Percentiles rank a stretch among this genome's conserved stretches.
Conservation (phyloP, 2,888 invertebrate genomes). For the Syrphus vitripennis region DNA sequence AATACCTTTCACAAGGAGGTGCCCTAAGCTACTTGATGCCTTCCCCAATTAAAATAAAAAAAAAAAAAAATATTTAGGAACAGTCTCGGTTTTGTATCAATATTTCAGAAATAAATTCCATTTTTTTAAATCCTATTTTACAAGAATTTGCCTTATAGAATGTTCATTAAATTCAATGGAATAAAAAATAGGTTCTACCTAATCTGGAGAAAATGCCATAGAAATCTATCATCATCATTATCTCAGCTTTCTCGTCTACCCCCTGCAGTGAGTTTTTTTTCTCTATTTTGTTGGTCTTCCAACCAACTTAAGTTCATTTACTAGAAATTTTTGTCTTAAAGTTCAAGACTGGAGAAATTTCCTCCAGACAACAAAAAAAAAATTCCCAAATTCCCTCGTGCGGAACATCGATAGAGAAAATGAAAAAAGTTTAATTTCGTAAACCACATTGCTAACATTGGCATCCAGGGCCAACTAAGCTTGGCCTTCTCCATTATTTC, state of each 20-base stretch:
- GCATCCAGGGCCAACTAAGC: slow-evolving; percentile 2
- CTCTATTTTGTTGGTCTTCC: not conserved
- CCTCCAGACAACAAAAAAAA: not conserved
- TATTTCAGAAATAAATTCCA: too few species aligned
- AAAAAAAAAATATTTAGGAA: too few species aligned
- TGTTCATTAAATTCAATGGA: not conserved
- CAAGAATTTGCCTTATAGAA: not conserved
- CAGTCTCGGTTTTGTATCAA: too few species aligned
- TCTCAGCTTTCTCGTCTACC: slow-evolving; percentile 2
- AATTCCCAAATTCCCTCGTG: slow-evolving; percentile 33
- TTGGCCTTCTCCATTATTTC: not conserved
- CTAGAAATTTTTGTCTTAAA: not conserved
- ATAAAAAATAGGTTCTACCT: not conserved
- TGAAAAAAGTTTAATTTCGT: not conserved
- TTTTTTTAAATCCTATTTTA: not conserved
- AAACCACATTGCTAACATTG: not conserved
- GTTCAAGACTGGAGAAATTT: slow-evolving; percentile 21
- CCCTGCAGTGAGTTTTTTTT: not conserved
- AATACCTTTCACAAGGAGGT: too few species aligned
- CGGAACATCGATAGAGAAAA: slow-evolving; percentile 14
- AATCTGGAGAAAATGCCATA: slow-evolving; percentile 34
- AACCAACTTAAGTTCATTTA: not conserved
- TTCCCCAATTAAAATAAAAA: too few species aligned
- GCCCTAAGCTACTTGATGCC: too few species aligned
- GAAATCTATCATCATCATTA: slow-evolving; percentile 56